Percentiles rank a stretch among this genome's conserved stretches.
Conservation (phyloP, 2,797 vertebrate genomes). For the Melanogrammus aeglefinus region DNA sequence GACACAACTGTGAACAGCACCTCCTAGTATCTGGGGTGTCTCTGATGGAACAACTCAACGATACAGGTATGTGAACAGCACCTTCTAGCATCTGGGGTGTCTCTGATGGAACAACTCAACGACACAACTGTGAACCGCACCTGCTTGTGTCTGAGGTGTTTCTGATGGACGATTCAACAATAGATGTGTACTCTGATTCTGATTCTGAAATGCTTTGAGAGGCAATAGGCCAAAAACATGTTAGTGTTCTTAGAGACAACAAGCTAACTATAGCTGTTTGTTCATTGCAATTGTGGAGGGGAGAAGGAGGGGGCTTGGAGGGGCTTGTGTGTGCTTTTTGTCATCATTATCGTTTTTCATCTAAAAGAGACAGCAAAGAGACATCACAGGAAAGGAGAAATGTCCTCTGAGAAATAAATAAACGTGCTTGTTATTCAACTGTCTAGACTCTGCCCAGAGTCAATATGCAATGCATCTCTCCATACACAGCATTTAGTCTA, state of each 20-base stretch:
- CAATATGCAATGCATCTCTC: neutral
- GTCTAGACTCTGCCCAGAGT: neutral
- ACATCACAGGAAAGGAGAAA: neutral
- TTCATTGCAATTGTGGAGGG: neutral
- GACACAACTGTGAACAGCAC: no score
- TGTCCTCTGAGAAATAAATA: neutral
- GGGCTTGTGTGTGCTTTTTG: neutral
- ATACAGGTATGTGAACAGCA: neutral
- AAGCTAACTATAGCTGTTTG: neutral
- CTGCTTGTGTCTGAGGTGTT: no score
- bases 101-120: no score
- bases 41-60: no score
- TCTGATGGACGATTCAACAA: no score
- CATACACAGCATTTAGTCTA: no score
- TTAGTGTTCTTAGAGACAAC: neutral
- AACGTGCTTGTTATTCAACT: no score
- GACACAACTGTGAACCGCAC: no score
- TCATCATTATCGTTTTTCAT: neutral
- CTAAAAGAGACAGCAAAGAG: neutral
- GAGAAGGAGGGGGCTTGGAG: neutral
- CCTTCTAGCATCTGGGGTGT: no score
- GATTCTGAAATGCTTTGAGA: neutral
- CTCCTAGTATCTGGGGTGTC: no score
- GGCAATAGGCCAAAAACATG: no score
- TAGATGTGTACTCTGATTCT: no score